phyloP scores from a whole-genome alignment of 2,113 vertebrate genomes.

The Himantopus leucocephalus region DNA sequence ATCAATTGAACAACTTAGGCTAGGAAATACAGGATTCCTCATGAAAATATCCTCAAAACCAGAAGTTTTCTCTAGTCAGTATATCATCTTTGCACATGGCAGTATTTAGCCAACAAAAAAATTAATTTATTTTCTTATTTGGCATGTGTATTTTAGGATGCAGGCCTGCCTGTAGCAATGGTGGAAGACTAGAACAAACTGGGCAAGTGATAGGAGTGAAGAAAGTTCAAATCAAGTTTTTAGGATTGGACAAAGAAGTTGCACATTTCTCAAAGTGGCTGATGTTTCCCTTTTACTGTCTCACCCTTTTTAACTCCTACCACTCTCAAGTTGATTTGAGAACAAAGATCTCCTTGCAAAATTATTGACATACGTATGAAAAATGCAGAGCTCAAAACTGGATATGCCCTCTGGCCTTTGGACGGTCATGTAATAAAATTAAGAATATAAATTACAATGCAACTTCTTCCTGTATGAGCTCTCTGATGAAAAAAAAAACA shows the following conservation, averaged over 20 bases:
- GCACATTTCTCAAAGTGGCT: not conserved
- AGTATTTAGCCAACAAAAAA: not conserved
- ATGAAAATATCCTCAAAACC: not conserved
- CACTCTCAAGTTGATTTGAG: not conserved
- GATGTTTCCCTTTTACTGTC: not conserved
- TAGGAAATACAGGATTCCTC: not conserved
- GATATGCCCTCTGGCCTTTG: not conserved
- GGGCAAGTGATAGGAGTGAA: not conserved
- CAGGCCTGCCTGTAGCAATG: not conserved
- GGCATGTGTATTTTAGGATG: not conserved
- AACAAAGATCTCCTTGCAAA: not conserved
- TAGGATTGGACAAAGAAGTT: not conserved
- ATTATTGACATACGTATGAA: not conserved
- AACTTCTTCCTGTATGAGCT: not conserved
- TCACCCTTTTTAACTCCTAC: not conserved
- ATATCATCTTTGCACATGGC: not conserved
- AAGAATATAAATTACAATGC: not conserved
- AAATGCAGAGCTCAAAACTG: not conserved
- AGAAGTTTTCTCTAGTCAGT: not conserved
- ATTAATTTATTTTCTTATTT: not conserved
- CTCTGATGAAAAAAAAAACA: not conserved
- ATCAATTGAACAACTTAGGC: not conserved
- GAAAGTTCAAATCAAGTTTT: not conserved
- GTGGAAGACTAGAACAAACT: not conserved
- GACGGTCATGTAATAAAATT: not conserved